These are phyloP conservation scores for Eupleurogrammus muticus DNA, from an alignment of 2,797 vertebrate species.

Conservation along the genomic window DNA sequence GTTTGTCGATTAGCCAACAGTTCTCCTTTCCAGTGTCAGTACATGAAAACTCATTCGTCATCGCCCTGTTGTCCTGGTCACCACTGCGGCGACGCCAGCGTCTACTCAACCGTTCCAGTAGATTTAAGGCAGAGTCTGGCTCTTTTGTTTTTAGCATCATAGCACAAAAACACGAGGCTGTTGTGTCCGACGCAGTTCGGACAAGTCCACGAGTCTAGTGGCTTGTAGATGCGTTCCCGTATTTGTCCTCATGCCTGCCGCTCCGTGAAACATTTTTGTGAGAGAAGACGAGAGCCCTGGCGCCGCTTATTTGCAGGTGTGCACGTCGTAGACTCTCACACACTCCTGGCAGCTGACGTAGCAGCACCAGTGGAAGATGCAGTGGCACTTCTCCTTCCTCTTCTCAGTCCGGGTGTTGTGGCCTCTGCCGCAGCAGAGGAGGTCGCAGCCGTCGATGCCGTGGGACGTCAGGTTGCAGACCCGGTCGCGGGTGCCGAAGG, in stretches of 20 bases:
- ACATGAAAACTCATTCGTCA: constrained; percentile 45
- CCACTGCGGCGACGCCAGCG: constrained; percentile 35
- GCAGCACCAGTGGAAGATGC: constrained; percentile 99
- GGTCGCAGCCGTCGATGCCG: constrained; percentile 97
- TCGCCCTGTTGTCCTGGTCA: constrained; percentile 29
- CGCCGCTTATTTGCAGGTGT: constrained; percentile 94
- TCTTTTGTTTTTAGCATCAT: constrained; percentile 47
- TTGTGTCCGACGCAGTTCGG: constrained; percentile 35
- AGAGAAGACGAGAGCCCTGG: constrained; percentile 13
- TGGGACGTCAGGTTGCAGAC: constrained; percentile 96
- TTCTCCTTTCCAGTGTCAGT: constrained; percentile 54
- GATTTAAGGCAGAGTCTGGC: constrained; percentile 51
- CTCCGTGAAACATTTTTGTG: constrained; percentile 51
- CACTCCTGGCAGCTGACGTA: constrained; percentile 99
- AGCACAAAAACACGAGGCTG: constrained; percentile 38
- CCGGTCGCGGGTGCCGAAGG: constrained; percentile 95
- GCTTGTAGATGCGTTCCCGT: constrained; percentile 38
- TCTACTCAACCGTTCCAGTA: constrained; percentile 44
- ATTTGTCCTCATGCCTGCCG: constrained; percentile 35
- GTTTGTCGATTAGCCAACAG: constrained; percentile 65
- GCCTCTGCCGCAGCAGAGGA: constrained; percentile 96
- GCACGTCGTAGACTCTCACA: constrained; percentile 92
- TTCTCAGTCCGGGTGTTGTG: constrained; percentile 96
- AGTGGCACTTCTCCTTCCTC: constrained; percentile 96
- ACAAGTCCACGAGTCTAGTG: constrained; percentile 38